These are phyloP conservation scores for Dasysyrphus albostriatus DNA, from an alignment of 2,888 invertebrate genomes.

Conservation along the genomic window DNA sequence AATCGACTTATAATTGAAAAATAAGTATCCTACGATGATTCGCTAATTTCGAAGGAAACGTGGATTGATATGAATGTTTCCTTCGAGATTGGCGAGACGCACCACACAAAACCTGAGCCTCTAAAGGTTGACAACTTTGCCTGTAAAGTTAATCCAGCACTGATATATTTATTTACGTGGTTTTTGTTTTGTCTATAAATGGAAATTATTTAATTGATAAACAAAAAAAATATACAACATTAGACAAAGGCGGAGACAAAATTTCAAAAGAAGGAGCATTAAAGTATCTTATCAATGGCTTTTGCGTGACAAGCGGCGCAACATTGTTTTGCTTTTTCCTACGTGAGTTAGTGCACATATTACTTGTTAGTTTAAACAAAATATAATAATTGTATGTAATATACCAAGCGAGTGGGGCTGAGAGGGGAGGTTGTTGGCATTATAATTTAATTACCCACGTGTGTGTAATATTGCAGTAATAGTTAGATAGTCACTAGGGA, in stretches of 20 bases:
- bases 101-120: not conserved
- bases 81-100: no score
- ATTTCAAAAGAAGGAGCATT: not conserved
- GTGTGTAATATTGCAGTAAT: slow-evolving; percentile 10
- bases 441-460: slow-evolving; percentile 54
- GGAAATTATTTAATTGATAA: slow-evolving; percentile 26
- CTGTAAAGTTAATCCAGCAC: not conserved
- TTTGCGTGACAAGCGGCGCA: slow-evolving; percentile 29
- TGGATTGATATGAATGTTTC: no score
- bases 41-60: no score
- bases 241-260: slow-evolving; percentile 9
- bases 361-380: slow-evolving; percentile 32
- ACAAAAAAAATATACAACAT: slow-evolving; percentile 1
- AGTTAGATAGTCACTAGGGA: not conserved
- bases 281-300: slow-evolving; percentile 42
- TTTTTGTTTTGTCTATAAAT: not conserved
- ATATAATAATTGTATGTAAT: slow-evolving; percentile 26
- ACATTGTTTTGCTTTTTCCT: slow-evolving; percentile 19
- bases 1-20: no score
- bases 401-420: not conserved
- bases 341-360: slow-evolving; percentile 12
- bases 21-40: no score
- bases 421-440: not conserved
- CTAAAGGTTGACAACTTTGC: not conserved
- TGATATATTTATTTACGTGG: slow-evolving; percentile 17